phyloP scores from a whole-genome alignment of 2,888 invertebrate species.

The Heliconius ethilla region DNA sequence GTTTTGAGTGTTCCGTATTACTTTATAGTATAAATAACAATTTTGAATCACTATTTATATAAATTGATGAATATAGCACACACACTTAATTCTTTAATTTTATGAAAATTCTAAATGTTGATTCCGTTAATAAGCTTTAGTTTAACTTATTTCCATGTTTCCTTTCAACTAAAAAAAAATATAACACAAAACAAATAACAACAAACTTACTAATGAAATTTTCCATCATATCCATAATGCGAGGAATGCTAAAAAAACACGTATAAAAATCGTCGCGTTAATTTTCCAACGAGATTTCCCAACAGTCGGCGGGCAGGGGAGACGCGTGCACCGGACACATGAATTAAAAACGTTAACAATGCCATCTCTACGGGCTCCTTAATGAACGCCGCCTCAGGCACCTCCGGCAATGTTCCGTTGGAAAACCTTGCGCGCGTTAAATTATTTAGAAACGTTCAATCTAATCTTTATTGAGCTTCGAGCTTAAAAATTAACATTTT shows the following conservation, averaged over 20 bases:
- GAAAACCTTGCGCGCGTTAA: constrained; percentile 36
- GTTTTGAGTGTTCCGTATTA: constrained; percentile 6
- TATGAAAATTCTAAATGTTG: background rate
- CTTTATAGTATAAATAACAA: background rate
- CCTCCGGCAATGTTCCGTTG: constrained; percentile 30
- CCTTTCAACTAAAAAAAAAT: background rate
- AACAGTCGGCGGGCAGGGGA: constrained; percentile 65
- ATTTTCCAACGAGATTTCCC: constrained; percentile 81
- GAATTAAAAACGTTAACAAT: constrained; percentile 81
- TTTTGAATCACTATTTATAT: background rate
- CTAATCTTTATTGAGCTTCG: background rate
- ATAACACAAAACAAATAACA: background rate
- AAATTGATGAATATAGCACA: background rate
- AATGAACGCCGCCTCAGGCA: constrained; percentile 64
- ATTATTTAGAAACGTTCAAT: constrained; percentile 35
- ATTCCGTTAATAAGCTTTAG: background rate
- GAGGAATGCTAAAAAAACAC: constrained; percentile 19
- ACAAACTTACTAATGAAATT: background rate
- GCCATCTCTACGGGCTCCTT: constrained; percentile 71
- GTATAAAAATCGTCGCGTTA: constrained; percentile 76
- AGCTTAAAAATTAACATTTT: background rate
- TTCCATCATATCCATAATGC: background rate
- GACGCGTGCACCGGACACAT: constrained; percentile 78
- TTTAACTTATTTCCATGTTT: background rate
- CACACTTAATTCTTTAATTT: background rate